phyloP scores from a whole-genome alignment of 92 coral and sea anemone species.

The Paramuricea clavata region DNA sequence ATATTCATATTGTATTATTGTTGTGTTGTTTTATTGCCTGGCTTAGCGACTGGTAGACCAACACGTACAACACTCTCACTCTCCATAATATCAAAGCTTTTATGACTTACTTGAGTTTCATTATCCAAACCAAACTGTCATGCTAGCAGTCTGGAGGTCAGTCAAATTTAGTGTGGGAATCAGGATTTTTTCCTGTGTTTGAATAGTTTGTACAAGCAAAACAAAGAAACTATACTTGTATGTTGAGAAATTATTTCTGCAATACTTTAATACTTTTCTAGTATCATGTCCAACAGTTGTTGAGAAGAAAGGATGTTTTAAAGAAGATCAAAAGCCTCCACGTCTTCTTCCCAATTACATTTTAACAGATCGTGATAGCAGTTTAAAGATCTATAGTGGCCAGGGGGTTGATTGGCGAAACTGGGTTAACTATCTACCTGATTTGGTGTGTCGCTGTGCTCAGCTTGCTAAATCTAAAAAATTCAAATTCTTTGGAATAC shows the following conservation, averaged over 20 bases:
- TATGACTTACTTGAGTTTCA: too few species aligned
- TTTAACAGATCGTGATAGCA: constrained; percentile 76
- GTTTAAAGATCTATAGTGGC: constrained; percentile 68
- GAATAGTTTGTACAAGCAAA: too few species aligned
- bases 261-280: background rate
- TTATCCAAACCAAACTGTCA: too few species aligned
- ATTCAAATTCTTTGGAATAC: constrained; percentile 73
- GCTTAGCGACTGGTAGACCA: too few species aligned
- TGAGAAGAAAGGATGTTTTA: constrained; percentile 78
- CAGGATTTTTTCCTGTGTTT: too few species aligned
- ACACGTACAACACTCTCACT: too few species aligned
- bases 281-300: constrained; percentile 37
- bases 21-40: too few species aligned
- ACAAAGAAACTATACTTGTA: too few species aligned
- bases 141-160: too few species aligned
- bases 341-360: constrained; percentile 80
- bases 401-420: constrained; percentile 76
- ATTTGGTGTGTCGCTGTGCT: constrained; percentile 81
- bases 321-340: constrained; percentile 70
- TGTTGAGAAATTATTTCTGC: background rate
- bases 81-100: too few species aligned
- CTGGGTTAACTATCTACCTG: constrained; percentile 82
- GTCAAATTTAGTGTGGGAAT: too few species aligned
- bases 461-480: constrained; percentile 59
- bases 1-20: too few species aligned